A percentile compares a stretch with the other conserved stretches of the same genome.
Conservation (phyloP, 2,797 vertebrate species). For the Bovichtus diacanthus region DNA sequence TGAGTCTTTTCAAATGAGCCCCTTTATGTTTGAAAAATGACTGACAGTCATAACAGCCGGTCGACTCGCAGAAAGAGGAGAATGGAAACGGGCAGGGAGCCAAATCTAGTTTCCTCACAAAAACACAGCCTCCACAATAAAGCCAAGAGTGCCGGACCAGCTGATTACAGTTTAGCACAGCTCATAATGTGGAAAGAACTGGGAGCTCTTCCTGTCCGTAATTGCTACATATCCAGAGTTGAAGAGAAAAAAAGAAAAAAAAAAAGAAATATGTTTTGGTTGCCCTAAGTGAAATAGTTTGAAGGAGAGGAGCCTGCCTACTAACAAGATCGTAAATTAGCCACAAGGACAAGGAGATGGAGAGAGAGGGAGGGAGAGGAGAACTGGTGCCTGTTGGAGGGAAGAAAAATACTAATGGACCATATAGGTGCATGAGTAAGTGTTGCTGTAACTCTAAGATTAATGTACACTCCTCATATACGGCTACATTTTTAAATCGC, state of each 20-base stretch:
- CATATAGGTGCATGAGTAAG: constrained; percentile 21
- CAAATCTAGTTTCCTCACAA: constrained; percentile 86
- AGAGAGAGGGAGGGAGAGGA: constrained; percentile 1
- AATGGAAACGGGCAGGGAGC: constrained; percentile 86
- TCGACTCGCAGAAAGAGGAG: constrained; percentile 79
- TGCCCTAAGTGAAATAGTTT: constrained; percentile 69
- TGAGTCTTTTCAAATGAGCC: constrained; percentile 84
- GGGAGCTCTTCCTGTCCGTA: constrained; percentile 85
- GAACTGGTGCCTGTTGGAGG: constrained; percentile 35
- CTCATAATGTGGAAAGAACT: constrained; percentile 85
- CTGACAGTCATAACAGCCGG: constrained; percentile 88
- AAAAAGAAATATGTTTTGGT: constrained; percentile 60
- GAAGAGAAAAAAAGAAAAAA: constrained; percentile 57
- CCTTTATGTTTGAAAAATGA: constrained; percentile 86
- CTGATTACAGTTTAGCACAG: constrained; percentile 88
- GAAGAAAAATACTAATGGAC: constrained; percentile 47
- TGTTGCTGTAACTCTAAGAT: constrained; percentile 34
- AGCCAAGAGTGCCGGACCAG: constrained; percentile 77
- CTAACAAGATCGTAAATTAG: constrained; percentile 77
- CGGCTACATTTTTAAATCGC: constrained; percentile 19
- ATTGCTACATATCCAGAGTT: constrained; percentile 79
- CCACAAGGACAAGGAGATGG: constrained; percentile 45
- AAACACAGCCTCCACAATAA: constrained; percentile 83
- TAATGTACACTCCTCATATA: constrained; percentile 31
- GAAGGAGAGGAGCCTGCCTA: constrained; percentile 57